Percentiles rank a stretch among this genome's conserved stretches.
phyloP scores from a whole-genome alignment of 2,888 invertebrate genomes.

The Amorpha juglandis region DNA sequence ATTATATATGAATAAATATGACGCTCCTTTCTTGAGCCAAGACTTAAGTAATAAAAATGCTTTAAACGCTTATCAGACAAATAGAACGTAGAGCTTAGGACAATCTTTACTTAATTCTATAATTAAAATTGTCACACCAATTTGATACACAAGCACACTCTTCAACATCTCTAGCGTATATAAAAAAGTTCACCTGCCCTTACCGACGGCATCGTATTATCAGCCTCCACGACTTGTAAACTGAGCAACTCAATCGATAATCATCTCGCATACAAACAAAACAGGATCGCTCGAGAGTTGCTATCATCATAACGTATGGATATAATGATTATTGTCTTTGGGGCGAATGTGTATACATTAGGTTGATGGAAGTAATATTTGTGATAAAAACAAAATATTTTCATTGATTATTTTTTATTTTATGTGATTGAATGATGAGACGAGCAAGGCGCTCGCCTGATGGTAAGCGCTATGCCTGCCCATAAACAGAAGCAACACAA shows the following conservation, averaged over 20 bases:
- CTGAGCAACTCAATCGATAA: constrained; percentile 81
- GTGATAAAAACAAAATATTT: no score
- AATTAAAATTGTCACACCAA: constrained; percentile 40
- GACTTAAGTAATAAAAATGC: no score
- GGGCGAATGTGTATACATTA: constrained; percentile 19
- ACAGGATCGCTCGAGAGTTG: constrained; percentile 37
- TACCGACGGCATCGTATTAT: constrained; percentile 68
- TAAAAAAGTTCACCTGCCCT: constrained; percentile 54
- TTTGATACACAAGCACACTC: constrained; percentile 30
- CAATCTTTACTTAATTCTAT: not conserved
- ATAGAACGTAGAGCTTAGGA: not conserved
- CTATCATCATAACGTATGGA: constrained; percentile 7
- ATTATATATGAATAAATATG: no score
- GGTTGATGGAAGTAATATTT: not conserved
- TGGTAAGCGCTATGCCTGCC: no score
- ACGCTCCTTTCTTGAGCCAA: no score
- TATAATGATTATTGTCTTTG: constrained; percentile 22
- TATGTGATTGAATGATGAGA: no score
- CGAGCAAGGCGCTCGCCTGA: no score
- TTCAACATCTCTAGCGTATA: constrained; percentile 39
- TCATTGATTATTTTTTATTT: no score
- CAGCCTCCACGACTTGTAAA: constrained; percentile 78
- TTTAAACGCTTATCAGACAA: not conserved
- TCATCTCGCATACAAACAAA: constrained; percentile 64
- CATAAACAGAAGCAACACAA: no score